Evolutionary conservation across 2,888 invertebrate species (phyloP), one percentile per base, ranked within the genome.

Genomic region (Pharmacophagus antenor): DNA sequence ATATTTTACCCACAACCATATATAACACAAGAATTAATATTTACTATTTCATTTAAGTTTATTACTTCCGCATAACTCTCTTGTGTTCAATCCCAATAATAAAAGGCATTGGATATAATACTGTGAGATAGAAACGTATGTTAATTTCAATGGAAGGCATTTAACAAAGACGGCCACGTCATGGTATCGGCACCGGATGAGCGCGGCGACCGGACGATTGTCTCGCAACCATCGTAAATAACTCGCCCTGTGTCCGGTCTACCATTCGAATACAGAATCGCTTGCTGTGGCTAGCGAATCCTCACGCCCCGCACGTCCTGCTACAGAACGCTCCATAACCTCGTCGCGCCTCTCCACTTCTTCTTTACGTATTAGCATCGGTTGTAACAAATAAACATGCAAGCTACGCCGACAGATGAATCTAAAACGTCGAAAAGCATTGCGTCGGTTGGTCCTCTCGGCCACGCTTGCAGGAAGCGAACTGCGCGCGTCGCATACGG

Each of bases 131-230:
- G 76, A 80, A 82, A 84, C 85, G 86, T 82, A 84, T 84, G 80
- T 81, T 82, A 82, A 83, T 85, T 85, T 75, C 76, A 79, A 78
- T 80, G 82, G 79, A 83, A 77, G 79, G 81, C 84, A 81, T 85
- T 88, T 85, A 87, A 84, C 87, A 82, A 84, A 86, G 85, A 83
- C 80, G 79, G 80, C 79, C 86, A 86, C 89, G 88, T 88, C 89
- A 87, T 84, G 84, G 85, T 81, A 87, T 87, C 85, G 74, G 73
- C 75, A 88, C 89, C 89, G 89, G 89, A 90, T 88, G 88, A 85
- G 81, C 85, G 70, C 73, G 76, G 80, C 84, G 77, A 78, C 84
- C 81, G 80, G 83, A 77, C 87, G 86, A 90, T 89, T 88, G 89
- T 89, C 84, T 86, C 80, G 80, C 82, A 77, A 76, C 82, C 80